Conservation (phyloP, 2,113 vertebrate genomes). For the Hucho hucho region DNA sequence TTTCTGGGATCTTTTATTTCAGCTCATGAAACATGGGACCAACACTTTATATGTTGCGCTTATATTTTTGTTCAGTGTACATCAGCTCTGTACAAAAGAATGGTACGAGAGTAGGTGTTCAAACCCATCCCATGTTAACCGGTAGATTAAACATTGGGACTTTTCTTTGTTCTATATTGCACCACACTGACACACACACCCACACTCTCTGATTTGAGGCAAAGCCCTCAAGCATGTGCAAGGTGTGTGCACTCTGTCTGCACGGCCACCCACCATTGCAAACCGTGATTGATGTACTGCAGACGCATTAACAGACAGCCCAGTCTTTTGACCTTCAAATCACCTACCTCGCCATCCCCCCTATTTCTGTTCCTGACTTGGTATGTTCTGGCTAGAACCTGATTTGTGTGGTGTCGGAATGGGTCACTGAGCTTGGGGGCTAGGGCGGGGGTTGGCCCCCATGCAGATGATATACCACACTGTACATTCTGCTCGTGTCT, state of each 20-base stretch:
- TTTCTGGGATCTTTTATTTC: too few species aligned
- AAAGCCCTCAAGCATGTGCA: neutral
- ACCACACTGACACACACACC: neutral
- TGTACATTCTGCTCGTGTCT: neutral
- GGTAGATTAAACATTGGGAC: neutral
- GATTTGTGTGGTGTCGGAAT: constrained; percentile 43
- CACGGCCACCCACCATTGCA: neutral
- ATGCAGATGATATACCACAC: constrained; percentile 31
- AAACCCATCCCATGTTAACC: neutral
- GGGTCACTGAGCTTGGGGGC: constrained; percentile 44
- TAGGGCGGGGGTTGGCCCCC: constrained; percentile 4
- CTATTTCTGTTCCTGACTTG: constrained; percentile 6
- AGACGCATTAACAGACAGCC: constrained; percentile 9
- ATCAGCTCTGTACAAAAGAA: neutral
- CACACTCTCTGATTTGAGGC: constrained; percentile 3
- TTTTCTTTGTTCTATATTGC: neutral
- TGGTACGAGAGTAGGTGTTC: neutral
- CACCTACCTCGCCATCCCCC: constrained; percentile 37
- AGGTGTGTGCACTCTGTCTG: constrained; percentile 3
- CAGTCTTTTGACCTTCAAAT: constrained; percentile 64
- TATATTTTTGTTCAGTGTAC: neutral
- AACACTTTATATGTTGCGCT: too few species aligned
- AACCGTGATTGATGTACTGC: constrained; percentile 18
- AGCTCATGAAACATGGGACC: too few species aligned
- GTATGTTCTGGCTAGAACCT: constrained; percentile 24